Conservation (phyloP, 2,113 vertebrate genomes). For the Conger conger region DNA sequence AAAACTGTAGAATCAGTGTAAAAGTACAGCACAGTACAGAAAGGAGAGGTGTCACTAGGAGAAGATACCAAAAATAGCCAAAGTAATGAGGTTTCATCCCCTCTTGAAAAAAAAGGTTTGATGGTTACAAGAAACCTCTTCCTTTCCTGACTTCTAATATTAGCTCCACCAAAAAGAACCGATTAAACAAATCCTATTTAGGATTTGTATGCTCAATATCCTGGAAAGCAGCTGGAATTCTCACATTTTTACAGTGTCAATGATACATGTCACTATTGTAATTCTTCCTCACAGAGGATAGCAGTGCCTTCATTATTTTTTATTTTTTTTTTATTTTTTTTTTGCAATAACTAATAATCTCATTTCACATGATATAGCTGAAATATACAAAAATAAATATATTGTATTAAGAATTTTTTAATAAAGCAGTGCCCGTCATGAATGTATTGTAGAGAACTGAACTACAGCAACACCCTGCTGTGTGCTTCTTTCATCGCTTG, state of each 20-base stretch:
- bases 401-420: no score
- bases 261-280: neutral
- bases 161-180: neutral
- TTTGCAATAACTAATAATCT: no score
- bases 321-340: no score
- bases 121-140: neutral
- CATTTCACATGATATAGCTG: no score
- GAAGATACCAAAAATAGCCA: neutral
- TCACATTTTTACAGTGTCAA: neutral
- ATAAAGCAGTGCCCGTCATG: no score
- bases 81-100: neutral
- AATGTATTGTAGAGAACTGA: neutral
- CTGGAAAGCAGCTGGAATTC: neutral
- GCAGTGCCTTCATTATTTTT: no score
- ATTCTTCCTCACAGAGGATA: no score
- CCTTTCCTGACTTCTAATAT: neutral
- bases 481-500: neutral
- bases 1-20: no score
- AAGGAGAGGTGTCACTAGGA: no score
- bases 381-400: no score
- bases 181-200: neutral
- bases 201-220: neutral
- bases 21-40: no score
- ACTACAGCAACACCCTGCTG: no score
- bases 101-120: neutral